Evolutionary conservation across 2,888 invertebrate species (phyloP), one percentile per base, ranked within the genome.

Genomic region (Parelbella ahira): DNA sequence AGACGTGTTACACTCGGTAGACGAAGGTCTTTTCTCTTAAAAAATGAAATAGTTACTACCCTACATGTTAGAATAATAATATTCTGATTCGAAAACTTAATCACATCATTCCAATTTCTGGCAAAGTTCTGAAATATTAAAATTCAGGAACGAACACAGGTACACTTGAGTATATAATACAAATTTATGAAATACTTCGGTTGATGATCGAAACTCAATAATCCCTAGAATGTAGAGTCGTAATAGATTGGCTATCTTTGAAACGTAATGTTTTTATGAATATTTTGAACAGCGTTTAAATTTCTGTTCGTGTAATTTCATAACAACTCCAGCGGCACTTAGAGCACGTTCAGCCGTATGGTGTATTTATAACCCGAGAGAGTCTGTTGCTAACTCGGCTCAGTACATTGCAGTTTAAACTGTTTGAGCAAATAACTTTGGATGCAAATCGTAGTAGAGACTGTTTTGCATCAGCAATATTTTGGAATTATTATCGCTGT

Each of bases 341-440:
- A 29, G 15, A 30, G 30, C 29, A 38, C 29, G 38, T 30, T 38
- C 29, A 18, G 7, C 30, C 23, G 30, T 38, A 18, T n/a, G 11
- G n/a, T 18, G 11, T 38, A 29, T 30, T 38, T 38, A 30, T 37
- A 30, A 11, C 38, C 7, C 9, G 2, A 9, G 10, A 7, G n/a
- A 11, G 36, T 9, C 27, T 24, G 38, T 38, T 30, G 24, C 30
- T 30, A 37, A 30, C 23, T 38, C 10, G 23, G 21, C 29, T 12
- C n/a, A n/a, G 23, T 23, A 33, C 33, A 13, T 6, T 23, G 7
- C 18, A 2, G n/a, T n/a, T 29, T 20, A 43, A 18, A 10, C 34
- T 27, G 12, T 21, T 4, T 15, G 3, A 15, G 15, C 15, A 15
- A 15, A 15, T 2, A 15, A n/a, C n/a, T n/a, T n/a, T n/a, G n/a